Base-by-base conservation (phyloP, 1,140 invertebrate species). In the Hypsibius dujardini region DNA sequence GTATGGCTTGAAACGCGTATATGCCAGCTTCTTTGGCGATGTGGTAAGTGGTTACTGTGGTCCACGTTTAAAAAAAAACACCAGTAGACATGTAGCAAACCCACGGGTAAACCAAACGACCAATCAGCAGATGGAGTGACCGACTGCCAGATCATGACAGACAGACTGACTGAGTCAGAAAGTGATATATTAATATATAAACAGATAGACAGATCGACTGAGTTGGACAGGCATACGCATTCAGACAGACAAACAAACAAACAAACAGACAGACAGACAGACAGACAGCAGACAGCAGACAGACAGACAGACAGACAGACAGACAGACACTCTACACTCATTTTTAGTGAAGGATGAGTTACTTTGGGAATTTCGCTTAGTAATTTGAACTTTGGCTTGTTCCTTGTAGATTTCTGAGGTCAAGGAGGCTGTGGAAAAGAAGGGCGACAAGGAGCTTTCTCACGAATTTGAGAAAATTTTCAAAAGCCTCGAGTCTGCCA, bases 401-500 rank as follows among this genome's bases (percentile, higher is more conserved):
- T 71, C 70, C 46, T 72, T 70, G 46, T 59, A 74, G 72, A 12
- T 73, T 15, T 67, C 70, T 47, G 62, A 69, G 3, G 46, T 75
- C 14, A 59, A 74, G 50, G 46, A 73, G 59, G 67, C 72, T 14
- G 71, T 75, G 12, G 71, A 75, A 59, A 72, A 74, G n/a, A 50
- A 74, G 15, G 73, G 79, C 1, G 74, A 78, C 70, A 74, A 77
- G 70, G 79, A 82, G 70, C 3, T 80, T 14, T 73, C 76, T 14
- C 2, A 75, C 0, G 81, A 84, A 74, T 78, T 84, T 46, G 74
- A 77, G 2, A 74, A 78, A 59, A 74, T 84, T 15, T 60, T 79
- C 46, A 79, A 80, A 70, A 75, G 78, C 60, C 75, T 84, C 1
- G 76, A 75, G 70, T 78, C 80, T 71, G 73, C 77, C 71, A 79